Base-by-base conservation (phyloP, 2,888 invertebrate genomes). In the Trissolcus japonicus region DNA sequence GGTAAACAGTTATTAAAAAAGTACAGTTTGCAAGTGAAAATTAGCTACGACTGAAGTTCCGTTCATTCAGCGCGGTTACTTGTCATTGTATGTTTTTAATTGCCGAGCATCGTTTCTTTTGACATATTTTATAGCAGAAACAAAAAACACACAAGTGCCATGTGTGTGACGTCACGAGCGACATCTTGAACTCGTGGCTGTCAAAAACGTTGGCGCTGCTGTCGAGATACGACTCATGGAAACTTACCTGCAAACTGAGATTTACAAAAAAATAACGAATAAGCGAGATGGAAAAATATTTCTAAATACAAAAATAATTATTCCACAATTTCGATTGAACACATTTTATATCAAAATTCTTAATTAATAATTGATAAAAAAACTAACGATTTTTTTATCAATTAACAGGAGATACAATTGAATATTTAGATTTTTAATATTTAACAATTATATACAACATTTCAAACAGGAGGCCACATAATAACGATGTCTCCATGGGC, bases 391-490 rank as follows among this genome's bases (percentile, higher is more conserved):
- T 46, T n/a, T n/a, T 0, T 46, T 46, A 16, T 46, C 16, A 46
- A 46, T 14, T 14, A 16, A 7, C 14, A 46, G n/a, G 16, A 14
- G 2, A 46, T 46, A 46, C 46, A 46, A 46, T 46, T 46, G 35
- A 35, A 35, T 35, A 46, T 46, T 46, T 46, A 46, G 16, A 46
- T 14, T 43, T 13, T 43, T 6, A 46, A n/a, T 54, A 16, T 46
- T 16, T 46, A 46, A 46, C 46, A 46, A 46, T 16, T 46, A 16
- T 46, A 46, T n/a, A 25, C 6, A 54, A 29, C 2, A n/a, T 29
- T 57, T 73, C 51, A 63, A 63, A 72, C n/a, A 35, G 77, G 68
- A 29, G 71, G 77, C 77, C 77, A 77, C 51, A 77, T 73, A 4
- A 65, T 21, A 29, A 69, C 46, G 1, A 61, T 63, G 17, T 74